These are phyloP conservation scores for Drosophila arizonae DNA, from an alignment of 1,140 invertebrate species.

Conservation along the genomic window DNA sequence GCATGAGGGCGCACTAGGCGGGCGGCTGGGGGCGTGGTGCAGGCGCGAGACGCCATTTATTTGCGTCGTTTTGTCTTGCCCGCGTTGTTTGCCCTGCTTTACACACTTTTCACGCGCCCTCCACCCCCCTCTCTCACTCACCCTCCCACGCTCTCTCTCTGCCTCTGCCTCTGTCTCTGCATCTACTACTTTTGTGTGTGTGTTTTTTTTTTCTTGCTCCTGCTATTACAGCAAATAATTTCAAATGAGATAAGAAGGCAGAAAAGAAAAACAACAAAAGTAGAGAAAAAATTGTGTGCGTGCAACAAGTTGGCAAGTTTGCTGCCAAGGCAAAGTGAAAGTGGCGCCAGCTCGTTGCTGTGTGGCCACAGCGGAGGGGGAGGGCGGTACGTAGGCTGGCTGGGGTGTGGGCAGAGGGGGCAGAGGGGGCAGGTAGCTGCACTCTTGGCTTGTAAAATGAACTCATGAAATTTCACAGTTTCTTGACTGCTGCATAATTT, in stretches of 20 bases:
- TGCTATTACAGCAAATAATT: constrained; percentile 77
- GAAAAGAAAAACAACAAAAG: constrained; percentile 2
- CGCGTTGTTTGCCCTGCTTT: constrained; percentile 31
- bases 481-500: constrained; percentile 69
- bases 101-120: constrained; percentile 24
- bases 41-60: constrained; percentile 43
- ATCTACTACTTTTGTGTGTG: background rate
- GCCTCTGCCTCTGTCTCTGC: no score
- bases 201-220: constrained; percentile 10
- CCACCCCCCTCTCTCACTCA: background rate
- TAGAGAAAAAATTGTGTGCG: constrained; percentile 32
- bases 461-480: constrained; percentile 66
- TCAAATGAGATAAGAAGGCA: constrained; percentile 72
- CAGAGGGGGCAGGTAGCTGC: background rate
- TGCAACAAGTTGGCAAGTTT: constrained; percentile 77
- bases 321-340: constrained; percentile 71
- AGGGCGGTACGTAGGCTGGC: background rate
- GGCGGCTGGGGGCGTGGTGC: background rate
- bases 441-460: constrained; percentile 54
- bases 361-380: background rate
- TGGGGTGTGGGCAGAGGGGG: background rate
- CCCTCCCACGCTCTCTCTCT: background rate
- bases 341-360: constrained; percentile 29
- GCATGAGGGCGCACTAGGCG: background rate
- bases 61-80: constrained; percentile 39